Percentiles rank a stretch among this genome's conserved stretches.
phyloP scores from a whole-genome alignment of 92 coral and sea anemone species.

The Paramuricea clavata region DNA sequence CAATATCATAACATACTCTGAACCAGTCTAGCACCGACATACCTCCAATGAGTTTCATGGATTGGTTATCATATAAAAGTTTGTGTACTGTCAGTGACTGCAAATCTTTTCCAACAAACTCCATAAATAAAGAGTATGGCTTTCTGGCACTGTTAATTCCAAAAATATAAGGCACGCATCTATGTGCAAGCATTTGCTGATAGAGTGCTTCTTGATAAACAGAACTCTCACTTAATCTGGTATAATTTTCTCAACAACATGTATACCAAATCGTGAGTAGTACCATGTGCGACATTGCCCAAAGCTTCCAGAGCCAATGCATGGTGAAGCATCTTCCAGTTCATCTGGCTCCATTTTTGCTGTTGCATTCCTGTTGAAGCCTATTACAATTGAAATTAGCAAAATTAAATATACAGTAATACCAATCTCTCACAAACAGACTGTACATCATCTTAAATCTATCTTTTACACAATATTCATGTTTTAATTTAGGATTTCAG shows the following conservation, averaged over 20 bases:
- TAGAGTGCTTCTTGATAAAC: background rate
- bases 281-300: background rate
- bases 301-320: too few relatives aligned
- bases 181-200: slow-evolving; percentile 25
- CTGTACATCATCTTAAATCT: too few relatives aligned
- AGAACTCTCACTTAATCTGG: slow-evolving; percentile 4
- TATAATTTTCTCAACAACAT: background rate
- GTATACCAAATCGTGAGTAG: slow-evolving; percentile 18
- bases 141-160: background rate
- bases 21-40: slow-evolving; percentile 19
- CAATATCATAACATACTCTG: too few relatives aligned
- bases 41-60: background rate
- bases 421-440: too few relatives aligned
- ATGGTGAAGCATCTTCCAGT: slow-evolving; percentile 7
- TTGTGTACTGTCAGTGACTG: slow-evolving; percentile 14
- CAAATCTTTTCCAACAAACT: background rate
- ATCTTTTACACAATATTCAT: too few relatives aligned
- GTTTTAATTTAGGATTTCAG: too few relatives aligned
- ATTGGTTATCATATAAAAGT: too few relatives aligned
- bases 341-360: slow-evolving; percentile 2
- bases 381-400: background rate
- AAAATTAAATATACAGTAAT: background rate
- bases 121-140: too few relatives aligned
- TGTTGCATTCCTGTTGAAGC: background rate
- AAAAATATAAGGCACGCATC: slow-evolving; percentile 31